These are phyloP conservation scores for Oncopeltus fasciatus DNA, from an alignment of 1,140 invertebrate genomes.

Conservation along the genomic window DNA sequence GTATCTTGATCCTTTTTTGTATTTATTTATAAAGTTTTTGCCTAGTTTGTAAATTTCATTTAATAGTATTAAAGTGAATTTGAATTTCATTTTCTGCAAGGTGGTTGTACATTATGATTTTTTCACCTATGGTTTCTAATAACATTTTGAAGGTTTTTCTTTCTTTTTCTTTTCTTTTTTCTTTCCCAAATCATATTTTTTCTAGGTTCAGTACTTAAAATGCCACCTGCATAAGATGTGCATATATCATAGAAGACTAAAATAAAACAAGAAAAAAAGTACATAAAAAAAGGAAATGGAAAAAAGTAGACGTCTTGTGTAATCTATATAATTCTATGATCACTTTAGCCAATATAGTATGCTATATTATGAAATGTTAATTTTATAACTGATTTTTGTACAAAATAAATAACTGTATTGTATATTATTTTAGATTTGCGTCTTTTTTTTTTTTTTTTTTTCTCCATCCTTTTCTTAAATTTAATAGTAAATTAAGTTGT, in stretches of 20 bases:
- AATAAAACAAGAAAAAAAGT: background rate
- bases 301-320: constrained; percentile 21
- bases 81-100: constrained; percentile 2
- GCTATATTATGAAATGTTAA: constrained; percentile 28
- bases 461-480: too few relatives aligned
- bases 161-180: background rate
- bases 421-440: constrained; percentile 12
- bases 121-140: background rate
- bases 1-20: constrained; percentile 10
- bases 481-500: too few relatives aligned
- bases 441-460: too few relatives aligned
- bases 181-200: background rate
- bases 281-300: background rate
- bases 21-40: constrained; percentile 15
- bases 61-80: background rate
- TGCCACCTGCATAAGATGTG: constrained; percentile 18
- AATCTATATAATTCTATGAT: constrained; percentile 21
- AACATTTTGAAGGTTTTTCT: too few relatives aligned
- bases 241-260: constrained; percentile 22
- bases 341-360: constrained; percentile 27
- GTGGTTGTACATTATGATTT: background rate
- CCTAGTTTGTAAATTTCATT: constrained; percentile 1
- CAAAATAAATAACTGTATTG: constrained; percentile 28
- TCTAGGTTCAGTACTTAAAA: background rate
- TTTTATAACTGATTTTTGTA: constrained; percentile 31